Base-by-base conservation (phyloP, 2,888 invertebrate genomes). In the Rhopalosiphum nymphaeae region DNA sequence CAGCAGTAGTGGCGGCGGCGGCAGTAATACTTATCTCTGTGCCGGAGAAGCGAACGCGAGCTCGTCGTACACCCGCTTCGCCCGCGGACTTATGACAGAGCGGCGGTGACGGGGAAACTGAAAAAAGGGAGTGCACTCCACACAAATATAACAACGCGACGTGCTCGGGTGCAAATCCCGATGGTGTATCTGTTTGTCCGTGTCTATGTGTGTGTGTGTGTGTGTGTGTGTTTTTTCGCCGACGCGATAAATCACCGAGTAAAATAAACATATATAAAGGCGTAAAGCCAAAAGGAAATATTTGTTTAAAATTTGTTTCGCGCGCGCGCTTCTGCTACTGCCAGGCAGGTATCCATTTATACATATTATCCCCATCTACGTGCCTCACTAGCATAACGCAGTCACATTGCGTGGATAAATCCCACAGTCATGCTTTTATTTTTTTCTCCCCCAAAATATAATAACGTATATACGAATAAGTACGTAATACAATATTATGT, bases 101-200 rank as follows among this genome's bases (percentile, higher is more conserved):
- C n/a, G 90, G 10, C 3, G 61, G n/a, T 25, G 29, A 25, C 13
- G 26, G 42, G 44, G 49, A 53, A 42, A 46, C n/a, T 49, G 44
- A 44, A 57, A 85, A 92, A 67, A 61, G 67, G 89, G 89, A 89
- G 85, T 61, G 21, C 53, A 67, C 88, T 42, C 92, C 57, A 53
- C 61, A 46, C 16, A 90, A 57, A 84, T 78, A 78, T 13, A 85
- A 57, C 42, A 86, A 67, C 57, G 56, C 53, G 90, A 93, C 93
- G 90, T 94, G 93, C 93, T 90, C 61, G 85, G 86, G 94, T 94
- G 86, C 61, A 86, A 94, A 91, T 94, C 94, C 94, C 57, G 93
- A 78, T 29, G 89, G 93, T 84, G 89, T 57, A n/a, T 61, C 57
- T 36, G 87, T 61, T 53, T n/a, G 42, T 42, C 13, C 16, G 89